Evolutionary conservation across 2,797 vertebrate species (phyloP).

Genomic region (Esox masquinongy): DNA sequence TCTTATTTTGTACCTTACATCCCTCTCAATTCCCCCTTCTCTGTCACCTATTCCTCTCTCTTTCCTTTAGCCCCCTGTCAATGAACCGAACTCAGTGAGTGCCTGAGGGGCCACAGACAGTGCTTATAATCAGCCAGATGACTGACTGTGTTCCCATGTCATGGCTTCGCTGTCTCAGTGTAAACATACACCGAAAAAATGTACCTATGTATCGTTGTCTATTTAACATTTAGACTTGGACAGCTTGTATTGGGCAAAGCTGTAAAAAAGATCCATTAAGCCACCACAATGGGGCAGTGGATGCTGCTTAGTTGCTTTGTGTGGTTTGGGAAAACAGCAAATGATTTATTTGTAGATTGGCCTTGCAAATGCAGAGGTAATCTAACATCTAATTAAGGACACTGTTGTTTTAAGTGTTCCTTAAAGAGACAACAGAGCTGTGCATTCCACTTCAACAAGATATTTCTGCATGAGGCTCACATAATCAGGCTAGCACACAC

Average conservation of each 20-base stretch:
- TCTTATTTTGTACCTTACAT: slow-evolving; percentile 2
- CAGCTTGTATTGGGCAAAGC: background rate
- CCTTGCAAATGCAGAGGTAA: slow-evolving; percentile 2
- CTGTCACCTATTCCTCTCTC: slow-evolving; percentile 35
- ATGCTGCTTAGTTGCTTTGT: background rate
- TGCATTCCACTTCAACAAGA: background rate
- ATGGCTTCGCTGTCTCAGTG: background rate
- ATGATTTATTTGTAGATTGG: slow-evolving; percentile 2
- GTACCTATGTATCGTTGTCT: background rate
- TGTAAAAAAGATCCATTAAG: background rate
- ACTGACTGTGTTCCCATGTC: background rate
- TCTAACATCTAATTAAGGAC: slow-evolving; percentile 5
- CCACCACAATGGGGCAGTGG: background rate
- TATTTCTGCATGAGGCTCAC: background rate
- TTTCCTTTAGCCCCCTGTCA: slow-evolving; percentile 7
- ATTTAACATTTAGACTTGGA: background rate
- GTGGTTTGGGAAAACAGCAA: background rate
- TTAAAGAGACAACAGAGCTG: background rate
- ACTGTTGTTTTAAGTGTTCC: background rate
- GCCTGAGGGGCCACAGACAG: background rate
- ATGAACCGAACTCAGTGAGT: background rate
- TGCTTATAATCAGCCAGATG: slow-evolving; percentile 3
- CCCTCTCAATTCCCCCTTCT: slow-evolving; percentile 8
- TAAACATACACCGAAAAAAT: background rate
- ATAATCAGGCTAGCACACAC: background rate